Evolutionary conservation across 2,113 vertebrate species (phyloP).

Genomic region (Chamaetylas fuelleborni): DNA sequence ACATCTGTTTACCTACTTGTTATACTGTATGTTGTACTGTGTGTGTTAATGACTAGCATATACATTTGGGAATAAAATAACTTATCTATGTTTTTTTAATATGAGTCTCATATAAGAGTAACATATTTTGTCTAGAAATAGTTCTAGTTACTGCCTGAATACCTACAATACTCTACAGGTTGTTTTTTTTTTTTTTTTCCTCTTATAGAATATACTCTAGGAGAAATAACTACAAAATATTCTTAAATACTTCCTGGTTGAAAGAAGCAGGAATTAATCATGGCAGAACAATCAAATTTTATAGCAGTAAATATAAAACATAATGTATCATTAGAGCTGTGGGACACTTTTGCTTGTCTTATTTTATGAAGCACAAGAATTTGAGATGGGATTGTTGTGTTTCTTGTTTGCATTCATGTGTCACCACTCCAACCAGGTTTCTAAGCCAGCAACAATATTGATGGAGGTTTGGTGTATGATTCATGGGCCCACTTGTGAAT

Average conservation of each 20-base stretch:
- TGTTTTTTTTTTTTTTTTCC: accelerated
- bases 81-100: not conserved
- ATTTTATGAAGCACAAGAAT: not conserved
- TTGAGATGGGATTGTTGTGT: not conserved
- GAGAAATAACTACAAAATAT: not conserved
- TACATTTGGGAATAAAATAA: not conserved
- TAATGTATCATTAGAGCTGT: not conserved
- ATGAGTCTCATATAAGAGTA: not conserved
- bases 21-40: not conserved
- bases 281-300: not conserved
- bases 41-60: not conserved
- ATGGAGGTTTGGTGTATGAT: not conserved
- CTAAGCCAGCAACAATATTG: not conserved
- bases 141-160: not conserved
- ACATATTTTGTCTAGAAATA: not conserved
- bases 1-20: not conserved
- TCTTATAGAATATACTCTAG: not conserved
- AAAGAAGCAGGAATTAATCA: not conserved
- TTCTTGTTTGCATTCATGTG: not conserved
- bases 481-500: not conserved
- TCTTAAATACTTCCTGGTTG: not conserved
- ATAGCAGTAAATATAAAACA: not conserved
- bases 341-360: not conserved
- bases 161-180: not conserved
- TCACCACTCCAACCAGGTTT: not conserved